Base-by-base conservation (phyloP, 1,140 invertebrate species). In the Ectropis grisescens region DNA sequence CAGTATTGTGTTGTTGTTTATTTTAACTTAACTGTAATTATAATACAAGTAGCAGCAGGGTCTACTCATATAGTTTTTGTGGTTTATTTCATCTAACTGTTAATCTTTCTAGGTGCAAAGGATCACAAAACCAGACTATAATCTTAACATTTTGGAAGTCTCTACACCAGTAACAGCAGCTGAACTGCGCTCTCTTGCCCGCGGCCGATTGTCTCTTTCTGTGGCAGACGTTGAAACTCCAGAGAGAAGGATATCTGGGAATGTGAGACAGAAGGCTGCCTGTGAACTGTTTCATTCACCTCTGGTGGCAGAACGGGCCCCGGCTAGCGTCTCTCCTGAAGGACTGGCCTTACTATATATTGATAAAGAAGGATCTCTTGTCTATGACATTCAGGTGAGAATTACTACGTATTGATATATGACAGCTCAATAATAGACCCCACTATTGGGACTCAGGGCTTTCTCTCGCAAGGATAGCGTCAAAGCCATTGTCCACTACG, bases 211-310 rank as follows among this genome's bases (percentile, higher is more conserved):
- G 0, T 58, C 86, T 1, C 69, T 95, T 1, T 86, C 84, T 0
- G 74, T 94, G 1, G 85, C 88, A 55, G 90, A 89, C 0, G 84
- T 87, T 22, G 86, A 85, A 5, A 85, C 88, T 33, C 85, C 87
- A 0, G 83, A 88, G 5, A 56, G 92, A 7, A 82, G 85, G 29
- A 76, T 93, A 5, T 83, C 81, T 9, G 92, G 92, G 0, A 71
- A 76, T 8, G 86, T 93, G 2, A 82, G 88, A 3, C 89, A 91
- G 6, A 85, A 89, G 34, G 87, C 88, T 1, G 88, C 89, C 4
- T 95, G 93, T 57, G 93, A 95, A 66, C 84, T 94, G 25, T 94
- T 92, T 62, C 91, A 93, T 47, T 85, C 89, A 0, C 67, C 89
- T 0, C 58, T 93, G 5, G 79, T 85, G 27, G 41, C 86, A 36